phyloP scores from a whole-genome alignment of 2,888 invertebrate genomes.

The Lithophane semibrunnea region DNA sequence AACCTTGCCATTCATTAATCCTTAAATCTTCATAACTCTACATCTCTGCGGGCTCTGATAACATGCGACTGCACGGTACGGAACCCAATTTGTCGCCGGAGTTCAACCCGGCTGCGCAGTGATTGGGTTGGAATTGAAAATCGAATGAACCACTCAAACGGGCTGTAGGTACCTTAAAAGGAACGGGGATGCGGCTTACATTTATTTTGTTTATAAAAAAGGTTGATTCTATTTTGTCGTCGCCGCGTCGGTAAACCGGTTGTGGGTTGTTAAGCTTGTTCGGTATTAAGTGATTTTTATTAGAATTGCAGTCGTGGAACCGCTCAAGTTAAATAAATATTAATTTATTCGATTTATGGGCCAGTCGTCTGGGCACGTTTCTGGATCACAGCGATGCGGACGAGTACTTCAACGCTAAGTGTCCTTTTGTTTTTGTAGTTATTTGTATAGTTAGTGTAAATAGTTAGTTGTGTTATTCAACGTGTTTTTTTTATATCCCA shows the following conservation, averaged over 20 bases:
- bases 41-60: constrained; percentile 39
- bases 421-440: too few relatives aligned
- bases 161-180: constrained; percentile 56
- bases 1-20: constrained; percentile 29
- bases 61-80: constrained; percentile 49
- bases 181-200: constrained; percentile 41
- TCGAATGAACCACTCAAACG: constrained; percentile 69
- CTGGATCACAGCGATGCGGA: too few relatives aligned
- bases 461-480: too few relatives aligned
- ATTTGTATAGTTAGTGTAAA: too few relatives aligned
- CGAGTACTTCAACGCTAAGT: too few relatives aligned
- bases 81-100: constrained; percentile 69
- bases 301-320: constrained; percentile 12
- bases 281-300: constrained; percentile 26
- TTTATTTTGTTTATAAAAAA: constrained; percentile 58
- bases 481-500: too few relatives aligned
- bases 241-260: constrained; percentile 27
- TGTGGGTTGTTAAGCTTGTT: constrained; percentile 18
- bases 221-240: constrained; percentile 36
- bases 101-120: constrained; percentile 68
- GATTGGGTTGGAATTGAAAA: constrained; percentile 78
- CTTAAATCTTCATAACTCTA: constrained; percentile 35
- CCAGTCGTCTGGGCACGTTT: too few relatives aligned
- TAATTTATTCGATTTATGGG: neutral
- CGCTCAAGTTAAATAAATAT: constrained; percentile 28